These are phyloP conservation scores for Casuarius casuarius DNA, from an alignment of 2,113 vertebrate species.

Conservation along the genomic window DNA sequence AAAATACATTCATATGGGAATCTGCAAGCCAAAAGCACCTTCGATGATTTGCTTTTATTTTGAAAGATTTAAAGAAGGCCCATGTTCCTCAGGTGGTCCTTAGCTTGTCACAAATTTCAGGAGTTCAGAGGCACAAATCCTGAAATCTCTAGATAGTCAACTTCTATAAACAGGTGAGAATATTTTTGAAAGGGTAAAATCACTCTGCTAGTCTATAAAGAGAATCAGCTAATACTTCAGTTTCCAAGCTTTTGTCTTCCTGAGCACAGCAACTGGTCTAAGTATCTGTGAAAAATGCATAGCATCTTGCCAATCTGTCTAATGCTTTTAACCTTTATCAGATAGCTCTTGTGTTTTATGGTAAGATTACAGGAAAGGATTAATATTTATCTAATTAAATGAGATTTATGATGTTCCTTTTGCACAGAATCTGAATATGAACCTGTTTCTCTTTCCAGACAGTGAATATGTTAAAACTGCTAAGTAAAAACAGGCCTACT, in stretches of 20 bases:
- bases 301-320: background rate
- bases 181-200: background rate
- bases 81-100: background rate
- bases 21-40: background rate
- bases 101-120: background rate
- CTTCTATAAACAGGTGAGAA: background rate
- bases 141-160: background rate
- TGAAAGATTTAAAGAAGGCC: background rate
- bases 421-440: background rate
- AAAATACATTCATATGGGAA: background rate
- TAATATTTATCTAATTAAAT: conserved; percentile 13
- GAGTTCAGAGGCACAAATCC: background rate
- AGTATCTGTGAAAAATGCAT: background rate
- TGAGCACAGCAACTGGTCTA: background rate
- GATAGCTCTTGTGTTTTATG: background rate
- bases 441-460: background rate
- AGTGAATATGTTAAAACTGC: background rate
- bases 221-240: background rate
- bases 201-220: background rate
- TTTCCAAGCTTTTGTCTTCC: background rate
- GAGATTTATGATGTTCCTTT: background rate
- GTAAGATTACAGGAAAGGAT: background rate
- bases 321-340: background rate
- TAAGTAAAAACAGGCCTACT: conserved; percentile 30
- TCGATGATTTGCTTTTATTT: background rate